Conservation (phyloP, 1,140 invertebrate species). For the Notospermus geniculatus region DNA sequence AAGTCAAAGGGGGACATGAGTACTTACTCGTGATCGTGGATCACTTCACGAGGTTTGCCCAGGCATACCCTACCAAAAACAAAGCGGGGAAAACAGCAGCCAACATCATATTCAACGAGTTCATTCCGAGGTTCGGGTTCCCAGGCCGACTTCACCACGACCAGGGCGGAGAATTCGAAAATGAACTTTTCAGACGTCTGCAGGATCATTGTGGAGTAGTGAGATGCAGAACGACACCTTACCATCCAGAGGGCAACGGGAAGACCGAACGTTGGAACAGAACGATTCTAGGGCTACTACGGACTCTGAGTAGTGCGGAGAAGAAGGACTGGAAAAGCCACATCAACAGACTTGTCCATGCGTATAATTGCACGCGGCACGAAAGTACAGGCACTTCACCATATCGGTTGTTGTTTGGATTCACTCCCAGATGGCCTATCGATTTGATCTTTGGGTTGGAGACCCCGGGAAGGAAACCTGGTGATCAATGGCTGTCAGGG, state of each 20-base stretch:
- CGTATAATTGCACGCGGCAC: constrained; percentile 22
- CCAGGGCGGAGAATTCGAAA: constrained; percentile 25
- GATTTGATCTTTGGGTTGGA: constrained; percentile 16
- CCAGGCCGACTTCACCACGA: constrained; percentile 25
- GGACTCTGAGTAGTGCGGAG: constrained; percentile 12
- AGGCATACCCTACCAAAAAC: constrained; percentile 24
- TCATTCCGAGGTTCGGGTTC: constrained; percentile 24
- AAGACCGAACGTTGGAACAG: constrained; percentile 18
- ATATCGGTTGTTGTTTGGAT: constrained; percentile 9
- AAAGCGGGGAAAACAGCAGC: constrained; percentile 23
- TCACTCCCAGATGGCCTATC: constrained; percentile 20
- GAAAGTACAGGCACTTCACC: constrained; percentile 20
- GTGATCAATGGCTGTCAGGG: constrained; percentile 9
- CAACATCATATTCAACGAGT: constrained; percentile 24
- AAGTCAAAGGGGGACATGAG: constrained; percentile 19
- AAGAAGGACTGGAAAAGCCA: constrained; percentile 19
- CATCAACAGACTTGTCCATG: constrained; percentile 20
- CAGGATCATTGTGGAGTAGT: constrained; percentile 15
- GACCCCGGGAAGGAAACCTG: not conserved
- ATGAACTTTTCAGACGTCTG: constrained; percentile 17
- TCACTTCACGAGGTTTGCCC: constrained; percentile 26
- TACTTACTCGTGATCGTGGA: constrained; percentile 23
- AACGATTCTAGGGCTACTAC: constrained; percentile 14
- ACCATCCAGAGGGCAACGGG: constrained; percentile 19
- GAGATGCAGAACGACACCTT: constrained; percentile 23